Conservation (phyloP, 2,888 invertebrate genomes). For the Oscheius sp. region DNA sequence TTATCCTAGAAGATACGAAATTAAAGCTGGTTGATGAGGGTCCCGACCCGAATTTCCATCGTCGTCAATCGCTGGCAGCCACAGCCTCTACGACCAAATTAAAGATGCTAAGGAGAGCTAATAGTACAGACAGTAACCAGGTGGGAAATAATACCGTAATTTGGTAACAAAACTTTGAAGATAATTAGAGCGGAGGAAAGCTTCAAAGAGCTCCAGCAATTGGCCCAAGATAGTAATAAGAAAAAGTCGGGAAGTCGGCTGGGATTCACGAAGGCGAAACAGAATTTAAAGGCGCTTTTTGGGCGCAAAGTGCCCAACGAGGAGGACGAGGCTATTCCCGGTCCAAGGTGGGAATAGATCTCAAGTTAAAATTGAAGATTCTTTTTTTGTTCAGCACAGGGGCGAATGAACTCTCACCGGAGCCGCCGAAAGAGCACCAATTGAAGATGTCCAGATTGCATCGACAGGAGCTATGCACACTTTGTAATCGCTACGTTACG, state of each 20-base stretch:
- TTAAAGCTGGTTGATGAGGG: constrained; percentile 65
- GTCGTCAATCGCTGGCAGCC: constrained; percentile 66
- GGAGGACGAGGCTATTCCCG: constrained; percentile 60
- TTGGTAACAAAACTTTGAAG: neutral
- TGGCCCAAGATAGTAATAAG: constrained; percentile 37
- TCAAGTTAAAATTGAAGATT: neutral
- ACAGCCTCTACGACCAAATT: constrained; percentile 65
- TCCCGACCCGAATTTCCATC: constrained; percentile 53
- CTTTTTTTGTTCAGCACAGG: neutral
- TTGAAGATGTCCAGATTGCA: constrained; percentile 77
- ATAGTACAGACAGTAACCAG: constrained; percentile 66
- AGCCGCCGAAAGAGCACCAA: constrained; percentile 47
- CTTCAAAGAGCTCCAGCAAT: constrained; percentile 27
- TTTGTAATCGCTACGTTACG: constrained; percentile 81
- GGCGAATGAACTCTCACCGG: constrained; percentile 41
- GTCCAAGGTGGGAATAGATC: constrained; percentile 24
- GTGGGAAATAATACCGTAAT: constrained; percentile 14
- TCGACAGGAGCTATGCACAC: constrained; percentile 84
- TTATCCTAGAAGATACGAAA: constrained; percentile 67
- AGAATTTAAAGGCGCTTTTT: constrained; percentile 71
- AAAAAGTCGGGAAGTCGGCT: constrained; percentile 60
- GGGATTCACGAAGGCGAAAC: constrained; percentile 73
- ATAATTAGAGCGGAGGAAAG: constrained; percentile 24
- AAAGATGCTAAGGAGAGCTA: constrained; percentile 66
- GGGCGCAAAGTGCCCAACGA: constrained; percentile 62